Base-by-base conservation (phyloP, 2,797 vertebrate species). In the Typhlichthys subterraneus region DNA sequence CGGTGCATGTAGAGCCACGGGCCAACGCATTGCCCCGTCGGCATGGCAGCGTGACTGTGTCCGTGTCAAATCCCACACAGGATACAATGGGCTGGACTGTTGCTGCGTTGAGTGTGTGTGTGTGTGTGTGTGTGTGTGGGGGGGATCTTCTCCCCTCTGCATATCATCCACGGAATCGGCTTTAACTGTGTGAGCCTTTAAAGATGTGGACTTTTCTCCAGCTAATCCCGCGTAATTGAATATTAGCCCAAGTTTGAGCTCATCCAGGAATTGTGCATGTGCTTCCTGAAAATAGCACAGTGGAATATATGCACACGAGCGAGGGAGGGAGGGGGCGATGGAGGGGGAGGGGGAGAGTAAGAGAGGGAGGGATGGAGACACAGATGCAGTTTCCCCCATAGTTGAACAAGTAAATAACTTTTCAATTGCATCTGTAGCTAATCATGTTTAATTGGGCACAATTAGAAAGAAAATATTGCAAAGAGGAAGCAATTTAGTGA, bases 141-240 rank as follows among this genome's bases (percentile, higher is more conserved):
- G 77, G 64, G 63, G 51, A 52, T 70, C 14, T 55, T 48, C 10
- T 52, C 19, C 17, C 23, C 45, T 45, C 45, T 53, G 64, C 72
- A 80, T 81, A 83, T 85, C 86, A 77, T n/a, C 86, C 80, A 14
- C 75, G 72, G 80, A 87, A 90, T 88, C 78, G 70, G 86, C 89
- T 88, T 86, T 85, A 81, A 86, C 76, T 58, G 63, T 71, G 81
- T 75, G 77, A 90, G 85, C 80, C 58, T 70, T 73, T 87, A 80
- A 77, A 88, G 80, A 83, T 85, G 83, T 80, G 71, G 79, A 85
- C 68, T 80, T 86, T 81, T 72, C 60, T 53, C 77, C 64, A 64
- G 58, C 70, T 88, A 88, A 88, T 91, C 89, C 86, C 63, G 59
- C 70, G 77, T 88, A 91, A 93, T 89, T 91, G 87, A 91, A 91